Percentiles rank a stretch among this genome's conserved stretches.
These are phyloP conservation scores for Lepilemur septentrionalis DNA, from an alignment of 2,797 vertebrate species.

Conservation along the genomic window DNA sequence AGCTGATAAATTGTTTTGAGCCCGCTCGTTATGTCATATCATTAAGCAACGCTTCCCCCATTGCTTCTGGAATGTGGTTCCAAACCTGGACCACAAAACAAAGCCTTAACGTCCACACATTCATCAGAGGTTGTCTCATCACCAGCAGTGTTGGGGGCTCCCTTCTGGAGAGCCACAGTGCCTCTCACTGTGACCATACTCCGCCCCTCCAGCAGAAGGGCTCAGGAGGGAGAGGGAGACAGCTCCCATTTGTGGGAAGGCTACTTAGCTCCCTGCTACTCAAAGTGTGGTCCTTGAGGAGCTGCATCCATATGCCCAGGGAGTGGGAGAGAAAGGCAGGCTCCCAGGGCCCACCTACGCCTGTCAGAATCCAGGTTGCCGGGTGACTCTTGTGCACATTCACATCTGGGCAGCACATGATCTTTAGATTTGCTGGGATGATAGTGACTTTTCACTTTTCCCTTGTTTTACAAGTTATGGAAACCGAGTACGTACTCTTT, in stretches of 20 bases:
- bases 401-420: not conserved
- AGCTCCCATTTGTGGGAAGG: not conserved
- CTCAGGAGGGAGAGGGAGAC: not conserved
- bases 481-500: not conserved
- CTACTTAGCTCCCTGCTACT: not conserved
- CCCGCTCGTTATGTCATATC: accelerated
- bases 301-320: not conserved
- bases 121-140: not conserved
- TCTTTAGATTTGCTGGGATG: no score
- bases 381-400: not conserved
- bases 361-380: not conserved
- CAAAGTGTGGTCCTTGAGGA: not conserved
- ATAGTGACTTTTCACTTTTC: not conserved
- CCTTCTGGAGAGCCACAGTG: accelerated
- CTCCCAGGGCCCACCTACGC: not conserved
- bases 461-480: not conserved
- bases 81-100: not conserved
- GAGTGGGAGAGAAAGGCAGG: not conserved
- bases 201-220: accelerated
- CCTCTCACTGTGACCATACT: no score
- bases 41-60: not conserved
- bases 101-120: not conserved
- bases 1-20: not conserved
- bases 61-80: not conserved
- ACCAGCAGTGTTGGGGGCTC: accelerated